A percentile compares a stretch with the other conserved stretches of the same genome.
phyloP scores from a whole-genome alignment of 2,113 vertebrate species.

The Periophthalmodon schlosseri region DNA sequence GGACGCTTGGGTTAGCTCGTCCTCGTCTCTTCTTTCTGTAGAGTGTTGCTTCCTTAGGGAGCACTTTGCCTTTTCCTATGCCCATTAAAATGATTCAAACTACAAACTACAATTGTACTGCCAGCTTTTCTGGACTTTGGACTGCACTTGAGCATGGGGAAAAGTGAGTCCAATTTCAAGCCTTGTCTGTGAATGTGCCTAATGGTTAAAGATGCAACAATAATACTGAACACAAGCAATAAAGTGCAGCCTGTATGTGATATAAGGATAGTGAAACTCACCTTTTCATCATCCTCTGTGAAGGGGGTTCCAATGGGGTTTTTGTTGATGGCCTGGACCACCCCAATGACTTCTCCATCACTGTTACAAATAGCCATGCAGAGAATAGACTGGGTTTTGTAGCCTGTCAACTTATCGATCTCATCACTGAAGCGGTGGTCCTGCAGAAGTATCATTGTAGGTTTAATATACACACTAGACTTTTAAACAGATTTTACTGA shows the following conservation, averaged over 20 bases:
- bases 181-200: slow-evolving; percentile 5
- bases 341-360: slow-evolving; percentile 79
- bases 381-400: slow-evolving; percentile 81
- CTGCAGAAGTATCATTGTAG: slow-evolving; percentile 41
- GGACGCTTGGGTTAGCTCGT: slow-evolving; percentile 11
- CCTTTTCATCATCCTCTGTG: slow-evolving; percentile 81
- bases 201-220: slow-evolving; percentile 26
- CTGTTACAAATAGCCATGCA: slow-evolving; percentile 82
- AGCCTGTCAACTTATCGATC: slow-evolving; percentile 82
- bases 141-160: slow-evolving; percentile 1
- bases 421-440: slow-evolving; percentile 83
- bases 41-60: slow-evolving; percentile 36
- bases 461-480: not conserved
- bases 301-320: slow-evolving; percentile 75
- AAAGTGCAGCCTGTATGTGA: not conserved
- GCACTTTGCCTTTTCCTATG: slow-evolving; percentile 29
- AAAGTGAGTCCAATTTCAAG: slow-evolving; percentile 30
- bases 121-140: slow-evolving; percentile 8
- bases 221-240: slow-evolving; percentile 19
- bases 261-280: slow-evolving; percentile 31
- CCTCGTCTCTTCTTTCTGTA: slow-evolving; percentile 27
- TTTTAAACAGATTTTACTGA: too few species aligned
- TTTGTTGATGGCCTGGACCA: slow-evolving; percentile 82
- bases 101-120: slow-evolving; percentile 21
- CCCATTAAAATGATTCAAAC: slow-evolving; percentile 54